Percentiles rank a stretch among this genome's conserved stretches.
Conservation (phyloP, 92 coral and sea anemone genomes). For the Diadumene lineata region DNA sequence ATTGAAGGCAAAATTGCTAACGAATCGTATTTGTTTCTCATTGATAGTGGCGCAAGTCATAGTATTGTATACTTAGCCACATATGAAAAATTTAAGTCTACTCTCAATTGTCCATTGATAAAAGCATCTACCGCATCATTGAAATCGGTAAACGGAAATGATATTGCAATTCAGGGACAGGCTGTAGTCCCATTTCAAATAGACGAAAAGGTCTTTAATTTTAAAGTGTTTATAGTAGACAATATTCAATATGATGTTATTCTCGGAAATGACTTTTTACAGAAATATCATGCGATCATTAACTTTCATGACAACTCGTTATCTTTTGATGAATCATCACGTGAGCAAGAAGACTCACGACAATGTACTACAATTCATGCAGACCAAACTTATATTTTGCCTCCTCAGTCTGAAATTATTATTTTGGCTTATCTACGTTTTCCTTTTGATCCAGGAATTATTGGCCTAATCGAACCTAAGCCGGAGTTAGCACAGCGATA, state of each 20-base stretch:
- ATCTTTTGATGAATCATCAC: background rate
- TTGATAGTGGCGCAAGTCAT: slow-evolving; percentile 54
- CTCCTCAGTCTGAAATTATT: slow-evolving; percentile 50
- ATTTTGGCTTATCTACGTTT: slow-evolving; percentile 34
- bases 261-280: slow-evolving; percentile 62
- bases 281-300: slow-evolving; percentile 38
- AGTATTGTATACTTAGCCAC: slow-evolving; percentile 15
- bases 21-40: background rate
- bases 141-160: slow-evolving; percentile 19
- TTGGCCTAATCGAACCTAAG: slow-evolving; percentile 49
- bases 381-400: slow-evolving; percentile 24
- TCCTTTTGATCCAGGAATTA: slow-evolving; percentile 10
- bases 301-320: slow-evolving; percentile 24
- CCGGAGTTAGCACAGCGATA: slow-evolving; percentile 30
- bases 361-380: slow-evolving; percentile 11
- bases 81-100: background rate
- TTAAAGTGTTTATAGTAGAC: slow-evolving; percentile 27
- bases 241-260: slow-evolving; percentile 53
- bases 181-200: slow-evolving; percentile 30
- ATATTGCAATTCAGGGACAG: slow-evolving; percentile 29
- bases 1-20: slow-evolving; percentile 14
- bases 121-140: background rate
- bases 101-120: background rate
- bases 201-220: slow-evolving; percentile 32
- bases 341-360: too few relatives aligned